These are phyloP conservation scores for Phymanthus crucifer DNA, from an alignment of 92 coral and sea anemone species.

Conservation along the genomic window DNA sequence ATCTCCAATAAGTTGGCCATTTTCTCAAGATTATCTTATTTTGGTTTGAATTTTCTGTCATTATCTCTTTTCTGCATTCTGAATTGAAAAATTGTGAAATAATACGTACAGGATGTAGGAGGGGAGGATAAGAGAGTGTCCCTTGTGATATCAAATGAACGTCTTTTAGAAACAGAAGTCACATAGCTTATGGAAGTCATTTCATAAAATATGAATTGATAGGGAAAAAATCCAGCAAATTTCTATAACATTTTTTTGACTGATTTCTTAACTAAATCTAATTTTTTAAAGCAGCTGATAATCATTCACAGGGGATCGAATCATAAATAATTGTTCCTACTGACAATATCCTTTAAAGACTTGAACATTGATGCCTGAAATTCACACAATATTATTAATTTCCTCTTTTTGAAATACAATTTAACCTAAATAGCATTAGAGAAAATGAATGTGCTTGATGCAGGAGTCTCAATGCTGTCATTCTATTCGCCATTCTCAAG, in stretches of 20 bases:
- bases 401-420: not conserved
- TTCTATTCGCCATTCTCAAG: not conserved
- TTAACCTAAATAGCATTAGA: not conserved
- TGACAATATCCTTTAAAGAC: not conserved
- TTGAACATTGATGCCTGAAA: not conserved
- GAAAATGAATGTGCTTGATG: not conserved
- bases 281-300: slow-evolving; percentile 9
- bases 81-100: too few relatives aligned
- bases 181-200: not conserved
- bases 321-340: not conserved
- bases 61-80: not conserved
- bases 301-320: not conserved
- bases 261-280: not conserved
- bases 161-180: not conserved
- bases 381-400: too few relatives aligned
- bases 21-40: not conserved
- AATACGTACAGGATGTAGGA: not conserved
- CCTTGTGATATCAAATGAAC: not conserved
- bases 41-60: not conserved
- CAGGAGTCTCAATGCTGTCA: not conserved
- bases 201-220: not conserved
- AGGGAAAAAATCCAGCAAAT: not conserved
- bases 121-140: not conserved
- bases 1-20: slow-evolving; percentile 6
- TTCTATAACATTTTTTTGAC: not conserved